Base-by-base conservation (phyloP, 2,113 vertebrate species). In the Bubo blakistoni region DNA sequence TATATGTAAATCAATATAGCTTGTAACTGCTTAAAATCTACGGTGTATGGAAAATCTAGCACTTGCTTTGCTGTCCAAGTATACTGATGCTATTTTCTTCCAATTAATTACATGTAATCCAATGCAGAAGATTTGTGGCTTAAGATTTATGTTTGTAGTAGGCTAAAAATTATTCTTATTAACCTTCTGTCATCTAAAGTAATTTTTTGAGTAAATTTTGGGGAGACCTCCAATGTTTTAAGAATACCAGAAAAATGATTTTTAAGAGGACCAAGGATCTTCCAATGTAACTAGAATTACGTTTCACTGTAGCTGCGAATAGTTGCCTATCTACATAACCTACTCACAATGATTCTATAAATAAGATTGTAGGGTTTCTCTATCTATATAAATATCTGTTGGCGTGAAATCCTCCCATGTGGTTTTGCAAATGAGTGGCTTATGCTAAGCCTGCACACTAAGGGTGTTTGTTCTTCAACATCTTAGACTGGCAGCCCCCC, bases 81-180 rank as follows among this genome's bases (percentile, higher is more conserved):
- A 36, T 2, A 26, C 61, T 47, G 55, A 51, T 90, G 76, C 63
- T 92, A 40, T 96, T 93, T 88, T 73, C 70, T 86, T 84, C 72
- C 73, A 81, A 81, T 90, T 96, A 95, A 90, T 95, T 94, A 62
- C 71, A 29, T 0, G 38, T 94, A 95, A 94, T 95, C 92, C 71
- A 38, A 38, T 58, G 66, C 55, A 78, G 81, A 71, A 96, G 80
- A 55, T 71, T 71, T 88, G 65, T 86, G 71, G 24, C 7, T 93
- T 82, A 88, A 85, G 59, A 44, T 49, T 66, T 63, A 15, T 30
- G 9, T 70, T 89, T 80, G 24, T 55, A 38, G 26, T 34, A 32
- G 13, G 34, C 40, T 84, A 78, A 92, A 93, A 88, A 49, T 78
- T 51, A 38, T 66, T 77, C 46, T 70, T 72, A 13, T 62, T 11